These are phyloP conservation scores for Nephotettix cincticeps DNA, from an alignment of 1,140 invertebrate species.

Conservation along the genomic window DNA sequence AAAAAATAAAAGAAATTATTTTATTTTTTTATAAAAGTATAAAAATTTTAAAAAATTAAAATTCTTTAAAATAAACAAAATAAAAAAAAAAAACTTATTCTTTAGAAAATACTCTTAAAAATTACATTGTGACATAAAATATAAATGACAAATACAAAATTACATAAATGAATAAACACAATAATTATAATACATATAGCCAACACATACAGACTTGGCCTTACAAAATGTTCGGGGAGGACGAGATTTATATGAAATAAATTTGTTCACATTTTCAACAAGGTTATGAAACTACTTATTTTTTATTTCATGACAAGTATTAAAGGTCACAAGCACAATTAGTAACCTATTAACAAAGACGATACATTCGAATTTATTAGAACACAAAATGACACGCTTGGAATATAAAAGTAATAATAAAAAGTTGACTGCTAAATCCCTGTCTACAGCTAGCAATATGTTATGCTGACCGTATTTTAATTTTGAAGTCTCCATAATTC, in stretches of 20 bases:
- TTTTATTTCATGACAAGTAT: background rate
- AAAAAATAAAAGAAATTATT: too few relatives aligned
- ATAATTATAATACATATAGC: slow-evolving; percentile 35
- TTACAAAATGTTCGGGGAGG: slow-evolving; percentile 1
- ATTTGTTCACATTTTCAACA: slow-evolving; percentile 3
- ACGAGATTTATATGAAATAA: slow-evolving; percentile 5
- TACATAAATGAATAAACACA: too few relatives aligned
- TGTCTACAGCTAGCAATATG: slow-evolving; percentile 18
- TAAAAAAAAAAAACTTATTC: background rate
- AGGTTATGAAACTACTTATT: background rate
- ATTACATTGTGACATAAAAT: background rate
- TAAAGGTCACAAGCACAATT: too few relatives aligned
- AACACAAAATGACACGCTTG: background rate
- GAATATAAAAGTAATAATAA: slow-evolving; percentile 5
- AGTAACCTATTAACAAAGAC: background rate
- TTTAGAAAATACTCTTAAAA: too few relatives aligned
- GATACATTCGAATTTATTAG: background rate
- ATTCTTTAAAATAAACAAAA: too few relatives aligned
- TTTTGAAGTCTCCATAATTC: slow-evolving; percentile 6
- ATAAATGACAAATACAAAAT: too few relatives aligned
- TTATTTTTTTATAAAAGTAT: too few relatives aligned
- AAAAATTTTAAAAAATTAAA: too few relatives aligned
- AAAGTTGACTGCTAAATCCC: slow-evolving; percentile 22
- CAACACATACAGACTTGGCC: slow-evolving; percentile 10
- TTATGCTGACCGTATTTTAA: slow-evolving; percentile 3